phyloP scores from a whole-genome alignment of 2,797 vertebrate species.

The Enteromius trimaculatus region DNA sequence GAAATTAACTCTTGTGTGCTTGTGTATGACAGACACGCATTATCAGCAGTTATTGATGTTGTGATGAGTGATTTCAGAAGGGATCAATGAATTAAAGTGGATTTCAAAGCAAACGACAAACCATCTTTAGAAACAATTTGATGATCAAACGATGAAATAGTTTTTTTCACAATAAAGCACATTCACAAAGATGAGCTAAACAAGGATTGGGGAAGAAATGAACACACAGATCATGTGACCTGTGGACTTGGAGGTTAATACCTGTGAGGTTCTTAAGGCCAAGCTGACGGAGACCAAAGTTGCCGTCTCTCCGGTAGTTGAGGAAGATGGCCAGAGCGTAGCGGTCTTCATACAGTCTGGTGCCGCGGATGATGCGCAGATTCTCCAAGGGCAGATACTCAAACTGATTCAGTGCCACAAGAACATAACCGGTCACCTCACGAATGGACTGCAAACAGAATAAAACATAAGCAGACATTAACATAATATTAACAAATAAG shows the following conservation, averaged over 20 bases:
- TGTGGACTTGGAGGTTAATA: conserved; percentile 55
- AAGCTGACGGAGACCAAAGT: conserved; percentile 91
- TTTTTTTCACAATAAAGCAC: neutral
- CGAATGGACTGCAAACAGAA: conserved; percentile 87
- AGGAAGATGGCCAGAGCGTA: conserved; percentile 95
- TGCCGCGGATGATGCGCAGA: conserved; percentile 93
- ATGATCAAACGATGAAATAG: neutral
- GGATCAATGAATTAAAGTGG: neutral
- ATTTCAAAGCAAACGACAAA: conserved; percentile 8
- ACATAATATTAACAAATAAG: neutral
- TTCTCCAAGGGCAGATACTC: conserved; percentile 97
- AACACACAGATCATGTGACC: neutral
- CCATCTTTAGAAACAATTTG: neutral
- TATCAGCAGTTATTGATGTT: neutral
- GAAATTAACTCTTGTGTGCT: neutral
- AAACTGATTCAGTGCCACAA: conserved; percentile 97
- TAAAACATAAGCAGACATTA: neutral
- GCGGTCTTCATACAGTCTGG: conserved; percentile 92
- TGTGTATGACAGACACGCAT: neutral
- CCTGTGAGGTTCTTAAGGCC: conserved; percentile 94
- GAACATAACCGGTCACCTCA: conserved; percentile 96
- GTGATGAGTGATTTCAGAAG: neutral
- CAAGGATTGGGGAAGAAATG: neutral
- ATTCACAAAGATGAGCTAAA: neutral
- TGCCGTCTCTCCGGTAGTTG: conserved; percentile 95